Conservation (phyloP, 2,113 vertebrate species). For the Callaeas wilsoni region DNA sequence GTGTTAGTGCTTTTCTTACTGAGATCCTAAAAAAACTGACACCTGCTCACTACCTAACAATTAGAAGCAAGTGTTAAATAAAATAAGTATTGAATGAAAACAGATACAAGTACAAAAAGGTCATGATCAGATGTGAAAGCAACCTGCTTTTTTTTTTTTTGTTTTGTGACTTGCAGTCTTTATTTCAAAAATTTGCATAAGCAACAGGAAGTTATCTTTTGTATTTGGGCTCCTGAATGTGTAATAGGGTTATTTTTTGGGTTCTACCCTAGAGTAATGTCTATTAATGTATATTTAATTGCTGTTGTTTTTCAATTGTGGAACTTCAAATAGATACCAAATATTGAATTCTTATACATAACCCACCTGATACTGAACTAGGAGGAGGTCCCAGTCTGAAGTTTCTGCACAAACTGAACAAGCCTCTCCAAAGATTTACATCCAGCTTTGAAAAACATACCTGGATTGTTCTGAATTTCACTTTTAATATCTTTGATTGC, state of each 20-base stretch:
- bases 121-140: not conserved
- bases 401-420: not conserved
- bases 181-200: not conserved
- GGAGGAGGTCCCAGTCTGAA: not conserved
- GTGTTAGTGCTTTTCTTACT: not conserved
- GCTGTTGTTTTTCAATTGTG: not conserved
- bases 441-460: not conserved
- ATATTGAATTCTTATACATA: not conserved
- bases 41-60: not conserved
- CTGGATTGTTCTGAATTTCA: not conserved
- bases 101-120: not conserved
- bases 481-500: not conserved
- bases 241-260: not conserved
- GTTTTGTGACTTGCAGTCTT: not conserved
- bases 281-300: not conserved
- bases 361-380: rapidly evolving
- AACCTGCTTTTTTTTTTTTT: not conserved
- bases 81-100: not conserved
- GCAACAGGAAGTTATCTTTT: not conserved
- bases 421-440: not conserved
- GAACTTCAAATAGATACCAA: not conserved
- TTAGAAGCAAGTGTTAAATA: not conserved
- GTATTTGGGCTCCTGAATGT: not conserved
- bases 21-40: not conserved
- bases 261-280: not conserved